Percentiles rank a stretch among this genome's conserved stretches.
phyloP scores from a whole-genome alignment of 2,797 vertebrate genomes.

The Calcarius lapponicus region DNA sequence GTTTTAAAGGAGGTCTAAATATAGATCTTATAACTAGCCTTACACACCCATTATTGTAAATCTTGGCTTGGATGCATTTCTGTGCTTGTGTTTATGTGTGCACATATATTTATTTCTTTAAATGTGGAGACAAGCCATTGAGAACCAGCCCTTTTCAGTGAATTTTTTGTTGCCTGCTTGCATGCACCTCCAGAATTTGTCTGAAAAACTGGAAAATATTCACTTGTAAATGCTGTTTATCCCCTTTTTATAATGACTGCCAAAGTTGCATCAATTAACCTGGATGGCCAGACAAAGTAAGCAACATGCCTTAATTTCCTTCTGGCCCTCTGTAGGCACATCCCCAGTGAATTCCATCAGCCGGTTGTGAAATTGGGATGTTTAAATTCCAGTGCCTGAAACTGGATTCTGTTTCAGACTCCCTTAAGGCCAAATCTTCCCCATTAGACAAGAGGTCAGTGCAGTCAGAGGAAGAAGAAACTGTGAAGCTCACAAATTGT shows the following conservation, averaged over 20 bases:
- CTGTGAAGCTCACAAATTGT: background rate
- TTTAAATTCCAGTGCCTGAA: constrained; percentile 19
- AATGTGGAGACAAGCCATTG: background rate
- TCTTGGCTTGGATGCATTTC: background rate
- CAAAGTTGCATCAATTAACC: constrained; percentile 41
- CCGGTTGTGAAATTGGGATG: background rate
- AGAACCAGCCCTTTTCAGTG: background rate
- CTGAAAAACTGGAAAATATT: background rate
- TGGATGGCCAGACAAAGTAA: background rate
- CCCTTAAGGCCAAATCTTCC: constrained; percentile 30
- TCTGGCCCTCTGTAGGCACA: background rate
- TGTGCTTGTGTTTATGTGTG: background rate
- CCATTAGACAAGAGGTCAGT: constrained; percentile 3
- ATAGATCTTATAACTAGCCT: background rate
- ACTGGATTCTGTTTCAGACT: constrained; percentile 25
- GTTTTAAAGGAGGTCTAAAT: background rate
- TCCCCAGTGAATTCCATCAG: background rate
- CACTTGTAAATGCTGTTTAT: background rate
- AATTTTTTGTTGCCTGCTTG: background rate
- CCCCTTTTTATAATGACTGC: background rate
- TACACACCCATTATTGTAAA: background rate
- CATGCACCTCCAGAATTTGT: background rate
- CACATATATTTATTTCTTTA: background rate
- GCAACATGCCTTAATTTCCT: constrained; percentile 2
- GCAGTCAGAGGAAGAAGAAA: background rate